phyloP scores from a whole-genome alignment of 2,113 vertebrate genomes.

The Alectura lathami region DNA sequence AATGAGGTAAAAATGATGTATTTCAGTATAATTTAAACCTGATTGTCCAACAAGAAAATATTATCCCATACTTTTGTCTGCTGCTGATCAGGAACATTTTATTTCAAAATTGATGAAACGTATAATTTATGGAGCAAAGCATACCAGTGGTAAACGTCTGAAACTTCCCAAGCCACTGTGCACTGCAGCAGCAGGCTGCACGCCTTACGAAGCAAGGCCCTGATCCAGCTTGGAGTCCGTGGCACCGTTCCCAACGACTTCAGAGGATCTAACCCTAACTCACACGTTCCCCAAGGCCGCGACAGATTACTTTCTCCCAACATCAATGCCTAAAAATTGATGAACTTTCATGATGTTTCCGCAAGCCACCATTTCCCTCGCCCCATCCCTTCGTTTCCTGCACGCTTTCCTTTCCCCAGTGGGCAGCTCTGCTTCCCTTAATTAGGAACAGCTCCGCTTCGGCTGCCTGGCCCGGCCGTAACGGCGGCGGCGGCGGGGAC shows the following conservation, averaged over 20 bases:
- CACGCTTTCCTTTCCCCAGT: slow-evolving; percentile 46
- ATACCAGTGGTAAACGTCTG: not conserved
- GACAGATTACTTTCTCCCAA: slow-evolving; percentile 29
- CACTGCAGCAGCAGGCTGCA: not conserved
- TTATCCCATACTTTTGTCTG: not conserved
- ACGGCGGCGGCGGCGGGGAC: not conserved
- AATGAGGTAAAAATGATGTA: not conserved
- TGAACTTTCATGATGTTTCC: slow-evolving; percentile 8
- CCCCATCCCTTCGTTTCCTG: slow-evolving; percentile 49
- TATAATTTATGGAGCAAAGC: not conserved
- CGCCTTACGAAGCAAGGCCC: slow-evolving; percentile 9
- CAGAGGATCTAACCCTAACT: not conserved
- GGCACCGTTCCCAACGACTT: slow-evolving; percentile 27
- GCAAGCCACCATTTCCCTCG: slow-evolving; percentile 12
- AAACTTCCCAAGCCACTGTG: not conserved
- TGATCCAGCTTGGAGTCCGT: slow-evolving; percentile 9
- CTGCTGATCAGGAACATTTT: not conserved
- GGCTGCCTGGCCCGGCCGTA: too few relatives aligned
- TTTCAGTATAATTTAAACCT: not conserved
- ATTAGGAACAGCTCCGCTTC: slow-evolving; percentile 36
- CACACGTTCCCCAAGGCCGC: not conserved
- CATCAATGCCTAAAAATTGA: not conserved
- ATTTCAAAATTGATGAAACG: not conserved
- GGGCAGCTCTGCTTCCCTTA: slow-evolving; percentile 49
- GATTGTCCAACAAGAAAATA: not conserved